A percentile compares a stretch with the other conserved stretches of the same genome.
These are phyloP conservation scores for Falco peregrinus DNA, from an alignment of 2,797 vertebrate genomes.

Conservation along the genomic window DNA sequence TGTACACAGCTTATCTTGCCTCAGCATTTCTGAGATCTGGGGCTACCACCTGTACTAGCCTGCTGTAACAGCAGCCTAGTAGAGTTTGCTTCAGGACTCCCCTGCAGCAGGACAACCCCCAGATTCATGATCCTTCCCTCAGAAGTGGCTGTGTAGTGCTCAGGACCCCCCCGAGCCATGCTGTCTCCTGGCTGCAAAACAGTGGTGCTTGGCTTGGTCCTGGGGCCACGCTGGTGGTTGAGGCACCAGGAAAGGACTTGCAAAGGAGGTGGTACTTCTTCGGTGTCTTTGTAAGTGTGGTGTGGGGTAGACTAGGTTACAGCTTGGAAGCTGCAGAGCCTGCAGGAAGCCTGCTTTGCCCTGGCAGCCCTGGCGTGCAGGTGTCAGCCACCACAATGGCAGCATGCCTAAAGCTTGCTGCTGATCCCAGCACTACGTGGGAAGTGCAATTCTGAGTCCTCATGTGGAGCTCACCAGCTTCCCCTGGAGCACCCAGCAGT, in stretches of 20 bases:
- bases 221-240: fast-evolving
- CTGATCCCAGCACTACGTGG: not conserved
- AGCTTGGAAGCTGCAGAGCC: not conserved
- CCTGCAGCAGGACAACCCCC: not conserved
- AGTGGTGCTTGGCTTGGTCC: not conserved
- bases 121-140: not conserved
- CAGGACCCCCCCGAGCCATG: not conserved
- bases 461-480: not conserved
- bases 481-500: not conserved
- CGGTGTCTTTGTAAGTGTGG: not conserved
- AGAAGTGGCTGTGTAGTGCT: not conserved
- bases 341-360: not conserved
- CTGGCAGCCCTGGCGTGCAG: not conserved
- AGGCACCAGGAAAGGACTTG: not conserved
- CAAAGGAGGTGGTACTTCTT: not conserved
- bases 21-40: not conserved
- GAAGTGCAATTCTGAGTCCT: not conserved
- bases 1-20: not conserved
- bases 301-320: not conserved
- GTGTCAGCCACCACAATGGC: not conserved
- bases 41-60: not conserved
- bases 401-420: fast-evolving
- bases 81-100: not conserved
- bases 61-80: not conserved
- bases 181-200: not conserved